These are phyloP conservation scores for Sebastes dallii DNA, from an alignment of 2,797 vertebrate species.

Conservation along the genomic window DNA sequence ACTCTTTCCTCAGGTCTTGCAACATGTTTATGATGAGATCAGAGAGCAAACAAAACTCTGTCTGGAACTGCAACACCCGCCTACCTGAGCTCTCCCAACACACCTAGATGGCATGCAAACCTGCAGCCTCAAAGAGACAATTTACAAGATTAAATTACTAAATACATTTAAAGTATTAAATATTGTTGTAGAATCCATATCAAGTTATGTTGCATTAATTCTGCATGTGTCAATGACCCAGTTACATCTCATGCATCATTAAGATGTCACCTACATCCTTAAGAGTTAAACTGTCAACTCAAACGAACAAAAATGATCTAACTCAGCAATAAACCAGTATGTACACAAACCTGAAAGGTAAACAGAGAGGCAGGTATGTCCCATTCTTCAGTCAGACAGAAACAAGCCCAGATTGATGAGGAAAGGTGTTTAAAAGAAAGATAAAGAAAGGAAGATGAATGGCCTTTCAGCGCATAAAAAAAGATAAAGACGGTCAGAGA, in stretches of 20 bases:
- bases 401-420: background rate
- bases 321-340: conserved; percentile 4
- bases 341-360: conserved; percentile 58
- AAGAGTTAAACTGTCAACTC: background rate
- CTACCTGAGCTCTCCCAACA: conserved; percentile 31
- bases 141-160: background rate
- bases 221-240: background rate
- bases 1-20: conserved; percentile 38
- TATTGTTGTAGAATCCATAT: background rate
- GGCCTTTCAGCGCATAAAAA: background rate
- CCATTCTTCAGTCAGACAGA: conserved; percentile 47
- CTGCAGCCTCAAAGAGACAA: background rate
- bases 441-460: background rate
- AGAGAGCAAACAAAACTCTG: conserved; percentile 33
- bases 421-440: background rate
- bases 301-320: background rate
- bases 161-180: background rate
- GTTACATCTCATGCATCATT: background rate
- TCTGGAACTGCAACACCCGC: background rate
- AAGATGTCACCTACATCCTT: background rate
- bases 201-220: background rate
- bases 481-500: conserved; percentile 21
- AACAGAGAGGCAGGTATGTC: conserved; percentile 42
- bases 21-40: conserved; percentile 46
- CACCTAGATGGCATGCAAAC: background rate